phyloP scores from a whole-genome alignment of 2,888 invertebrate species.

The Galeopsomyia nigrocyanea region DNA sequence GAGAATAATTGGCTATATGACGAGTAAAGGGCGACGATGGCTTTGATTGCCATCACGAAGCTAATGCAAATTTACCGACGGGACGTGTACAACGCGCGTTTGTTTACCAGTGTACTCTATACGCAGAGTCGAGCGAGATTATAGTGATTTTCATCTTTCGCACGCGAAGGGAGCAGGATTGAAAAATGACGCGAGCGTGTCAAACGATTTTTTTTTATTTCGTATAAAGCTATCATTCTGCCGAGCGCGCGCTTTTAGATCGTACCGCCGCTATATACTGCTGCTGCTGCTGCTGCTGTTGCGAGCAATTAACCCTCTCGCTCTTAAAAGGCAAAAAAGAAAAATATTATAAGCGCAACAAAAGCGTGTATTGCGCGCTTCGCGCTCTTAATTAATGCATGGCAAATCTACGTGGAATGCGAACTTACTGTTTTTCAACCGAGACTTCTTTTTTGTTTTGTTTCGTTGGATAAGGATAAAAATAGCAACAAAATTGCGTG shows the following conservation, averaged over 20 bases:
- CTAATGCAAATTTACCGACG: no score
- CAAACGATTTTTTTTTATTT: slow-evolving; percentile 16
- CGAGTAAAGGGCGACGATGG: slow-evolving; percentile 9
- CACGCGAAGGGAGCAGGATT: not conserved
- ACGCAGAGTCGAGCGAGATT: not conserved
- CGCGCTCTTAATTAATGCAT: slow-evolving; percentile 9
- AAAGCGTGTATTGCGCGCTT: slow-evolving; percentile 9
- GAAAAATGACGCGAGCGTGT: not conserved
- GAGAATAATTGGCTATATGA: slow-evolving; percentile 33
- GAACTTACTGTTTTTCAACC: no score
- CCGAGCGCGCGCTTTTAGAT: slow-evolving; percentile 5
- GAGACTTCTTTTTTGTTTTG: no score
- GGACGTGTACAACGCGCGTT: not conserved
- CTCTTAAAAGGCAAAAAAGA: slow-evolving; percentile 9
- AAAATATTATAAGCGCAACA: not conserved
- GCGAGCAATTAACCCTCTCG: slow-evolving; percentile 35
- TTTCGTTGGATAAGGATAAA: no score
- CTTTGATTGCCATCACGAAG: no score
- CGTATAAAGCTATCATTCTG: slow-evolving; percentile 13
- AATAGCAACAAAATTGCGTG: no score
- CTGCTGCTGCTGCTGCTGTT: no score
- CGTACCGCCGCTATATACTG: no score
- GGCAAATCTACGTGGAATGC: no score
- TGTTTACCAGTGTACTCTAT: not conserved
- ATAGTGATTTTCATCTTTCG: slow-evolving; percentile 4